Conservation (phyloP, 2,113 vertebrate genomes). For the Pterocles orientalis region DNA sequence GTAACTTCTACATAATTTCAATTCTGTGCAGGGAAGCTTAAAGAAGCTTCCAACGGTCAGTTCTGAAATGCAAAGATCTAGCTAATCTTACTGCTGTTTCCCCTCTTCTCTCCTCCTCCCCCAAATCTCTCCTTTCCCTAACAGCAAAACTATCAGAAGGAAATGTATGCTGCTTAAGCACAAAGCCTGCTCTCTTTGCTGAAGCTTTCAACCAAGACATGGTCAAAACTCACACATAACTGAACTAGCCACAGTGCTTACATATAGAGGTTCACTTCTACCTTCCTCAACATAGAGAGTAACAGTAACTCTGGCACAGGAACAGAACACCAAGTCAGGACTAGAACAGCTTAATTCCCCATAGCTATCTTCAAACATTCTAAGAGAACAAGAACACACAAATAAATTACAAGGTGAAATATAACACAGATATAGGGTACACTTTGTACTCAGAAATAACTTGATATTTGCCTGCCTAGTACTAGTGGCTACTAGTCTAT, state of each 20-base stretch:
- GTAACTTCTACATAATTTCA: background rate
- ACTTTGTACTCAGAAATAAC: background rate
- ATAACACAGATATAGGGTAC: fast-evolving
- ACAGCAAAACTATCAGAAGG: background rate
- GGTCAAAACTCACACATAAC: background rate
- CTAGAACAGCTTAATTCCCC: background rate
- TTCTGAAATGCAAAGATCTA: background rate
- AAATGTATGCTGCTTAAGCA: background rate
- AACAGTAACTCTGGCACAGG: background rate
- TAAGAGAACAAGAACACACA: background rate
- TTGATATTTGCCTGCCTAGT: background rate
- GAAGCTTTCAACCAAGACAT: background rate
- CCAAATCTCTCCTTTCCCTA: background rate
- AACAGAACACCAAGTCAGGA: background rate
- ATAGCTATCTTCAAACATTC: background rate
- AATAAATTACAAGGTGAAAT: background rate
- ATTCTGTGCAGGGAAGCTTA: background rate
- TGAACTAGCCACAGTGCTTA: background rate
- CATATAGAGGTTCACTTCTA: background rate
- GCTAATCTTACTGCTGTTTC: background rate
- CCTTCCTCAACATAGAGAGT: background rate
- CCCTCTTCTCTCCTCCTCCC: background rate
- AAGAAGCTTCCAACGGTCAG: background rate
- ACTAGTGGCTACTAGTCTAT: background rate
- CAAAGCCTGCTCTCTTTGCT: background rate